Base-by-base conservation (phyloP, 2,888 invertebrate genomes). In the Heteromurus nitidus region DNA sequence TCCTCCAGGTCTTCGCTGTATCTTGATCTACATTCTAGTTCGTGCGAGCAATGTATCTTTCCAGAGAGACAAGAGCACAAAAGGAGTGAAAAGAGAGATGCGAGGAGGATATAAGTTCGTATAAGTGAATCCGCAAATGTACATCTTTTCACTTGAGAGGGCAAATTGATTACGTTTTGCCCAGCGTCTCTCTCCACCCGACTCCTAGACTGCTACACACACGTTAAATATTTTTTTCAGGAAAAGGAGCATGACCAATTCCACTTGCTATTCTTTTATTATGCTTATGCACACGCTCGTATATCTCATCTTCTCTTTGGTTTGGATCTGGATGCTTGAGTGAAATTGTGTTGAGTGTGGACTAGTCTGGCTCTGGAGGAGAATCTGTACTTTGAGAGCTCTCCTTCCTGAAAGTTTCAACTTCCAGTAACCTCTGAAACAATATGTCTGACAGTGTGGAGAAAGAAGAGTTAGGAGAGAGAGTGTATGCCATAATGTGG, bases 61-160 rank as follows among this genome's bases (percentile, higher is more conserved):
- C 22, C 20, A 50, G 24, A 24, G n/a, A n/a, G n/a, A n/a, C n/a
- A n/a, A n/a, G n/a, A n/a, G n/a, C n/a, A n/a, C n/a, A n/a, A n/a
- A n/a, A n/a, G n/a, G n/a, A n/a, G n/a, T n/a, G n/a, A n/a, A n/a
- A n/a, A n/a, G n/a, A n/a, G n/a, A n/a, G n/a, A n/a, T n/a, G 55
- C n/a, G 55, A 55, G 26, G n/a, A 55, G 55, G 26, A 50, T 13
- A 22, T 24, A 55, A 55, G 55, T 44, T n/a, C n/a, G 47, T 47
- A 50, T 18, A 62, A 65, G 42, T 42, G 65, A 65, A 44, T 65
- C 65, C 65, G 24, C 65, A 65, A 44, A 65, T 42, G 65, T 65
- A n/a, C n/a, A 65, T 65, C 65, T 44, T 44, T 42, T 30, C 30
- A 30, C 31, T 65, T 36, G 42, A 42, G 20, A 65, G 55, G 44